Percentiles rank a stretch among this genome's conserved stretches.
Evolutionary conservation across 2,888 invertebrate genomes (phyloP).

Genomic region (Nasonia oneida): DNA sequence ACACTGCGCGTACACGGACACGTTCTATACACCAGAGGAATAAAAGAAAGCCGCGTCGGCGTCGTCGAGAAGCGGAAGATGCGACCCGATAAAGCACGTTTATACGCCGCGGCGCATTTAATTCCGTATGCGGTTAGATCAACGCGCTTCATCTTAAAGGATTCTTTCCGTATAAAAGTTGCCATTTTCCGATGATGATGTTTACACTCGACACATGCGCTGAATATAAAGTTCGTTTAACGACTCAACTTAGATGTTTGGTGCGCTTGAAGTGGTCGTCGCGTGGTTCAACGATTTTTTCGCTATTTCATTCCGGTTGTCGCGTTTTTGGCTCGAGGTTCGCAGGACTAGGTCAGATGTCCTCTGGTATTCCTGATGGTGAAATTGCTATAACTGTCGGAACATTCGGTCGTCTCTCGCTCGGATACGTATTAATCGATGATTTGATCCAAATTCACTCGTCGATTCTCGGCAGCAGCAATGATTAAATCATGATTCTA

Average conservation of each 20-base stretch:
- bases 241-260: background rate
- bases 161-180: constrained; percentile 6
- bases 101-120: background rate
- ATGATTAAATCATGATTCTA: too few relatives aligned
- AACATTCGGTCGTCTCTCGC: too few relatives aligned
- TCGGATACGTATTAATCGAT: too few relatives aligned
- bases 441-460: too few relatives aligned
- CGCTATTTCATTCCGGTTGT: background rate
- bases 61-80: background rate
- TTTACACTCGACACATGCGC: background rate
- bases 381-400: too few relatives aligned
- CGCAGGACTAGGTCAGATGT: too few relatives aligned
- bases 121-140: background rate
- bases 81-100: constrained; percentile 35
- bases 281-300: too few relatives aligned
- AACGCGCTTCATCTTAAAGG: constrained; percentile 1
- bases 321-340: too few relatives aligned
- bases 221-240: background rate
- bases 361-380: too few relatives aligned
- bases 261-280: background rate
- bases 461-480: too few relatives aligned
- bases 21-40: background rate
- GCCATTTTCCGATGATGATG: background rate
- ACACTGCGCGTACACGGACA: background rate
- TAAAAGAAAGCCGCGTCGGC: background rate